Base-by-base conservation (phyloP, 2,888 invertebrate genomes). In the Drosophila affinis region DNA sequence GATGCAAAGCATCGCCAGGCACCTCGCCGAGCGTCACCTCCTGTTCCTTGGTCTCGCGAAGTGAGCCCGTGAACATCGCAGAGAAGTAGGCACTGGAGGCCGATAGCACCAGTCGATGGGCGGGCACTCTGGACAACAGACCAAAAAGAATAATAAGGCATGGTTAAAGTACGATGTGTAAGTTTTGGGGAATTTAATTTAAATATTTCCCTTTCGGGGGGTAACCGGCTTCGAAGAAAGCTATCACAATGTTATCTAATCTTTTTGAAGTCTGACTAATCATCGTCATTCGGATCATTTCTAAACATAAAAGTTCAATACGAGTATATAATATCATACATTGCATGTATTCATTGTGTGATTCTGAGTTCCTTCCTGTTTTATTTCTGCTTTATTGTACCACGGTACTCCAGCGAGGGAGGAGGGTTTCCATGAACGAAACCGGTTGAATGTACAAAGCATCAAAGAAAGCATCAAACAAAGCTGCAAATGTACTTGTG, bases 11-110 rank as follows among this genome's bases (percentile, higher is more conserved):
- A 90, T 97, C 96, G 24, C 97, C 95, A 89, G 97, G 96, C 48
- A 98, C 96, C 88, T 96, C 95, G 77, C 96, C 95, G 80, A 98
- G 93, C 68, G 95, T 96, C 45, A 98, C 95, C 93, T 98, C 97
- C 75, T 95, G 94, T 91, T 97, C 95, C 73, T 94, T 95, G 7
- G 97, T 95, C 93, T 98, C 98, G 78, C 95, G 93, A 74, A 98
- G 93, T 63, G 96, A 96, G 64, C 96, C 96, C 29, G 97, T 98
- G 91, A 98, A 98, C 98, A 98, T 98, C 49, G 97, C 98, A 51
- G 97, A 96, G 93, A 98, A 98, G 92, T 98, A 98, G 92, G 98
- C 97, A 82, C 98, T 98, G 67, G 97, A 97, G 49, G 98, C 97
- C 82, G 97, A 96, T 76, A 98, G 93, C 59, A 98, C 97, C 77